Percentiles rank a stretch among this genome's conserved stretches.
Conservation (phyloP, 1,140 invertebrate species). For the Steinernema feltiae region DNA sequence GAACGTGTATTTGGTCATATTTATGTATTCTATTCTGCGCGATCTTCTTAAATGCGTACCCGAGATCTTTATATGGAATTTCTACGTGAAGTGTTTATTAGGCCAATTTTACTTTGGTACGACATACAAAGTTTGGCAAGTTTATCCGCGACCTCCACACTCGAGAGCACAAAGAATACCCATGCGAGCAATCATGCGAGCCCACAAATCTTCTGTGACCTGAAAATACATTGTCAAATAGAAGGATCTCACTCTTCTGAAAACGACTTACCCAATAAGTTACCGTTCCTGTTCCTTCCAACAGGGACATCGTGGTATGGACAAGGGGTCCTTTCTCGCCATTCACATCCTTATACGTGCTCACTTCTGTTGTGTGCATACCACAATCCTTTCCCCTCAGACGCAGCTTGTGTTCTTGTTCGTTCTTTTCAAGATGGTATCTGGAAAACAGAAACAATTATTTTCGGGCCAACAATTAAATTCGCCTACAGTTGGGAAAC, state of each 20-base stretch:
- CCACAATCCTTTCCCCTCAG: background rate
- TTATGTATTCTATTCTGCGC: too few relatives aligned
- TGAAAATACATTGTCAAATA: background rate
- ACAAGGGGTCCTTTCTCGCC: background rate
- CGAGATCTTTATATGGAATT: too few relatives aligned
- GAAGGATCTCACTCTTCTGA: background rate
- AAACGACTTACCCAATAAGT: conserved; percentile 2
- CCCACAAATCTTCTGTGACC: background rate
- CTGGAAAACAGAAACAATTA: background rate
- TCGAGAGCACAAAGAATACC: background rate
- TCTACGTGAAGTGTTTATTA: too few relatives aligned
- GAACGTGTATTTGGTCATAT: too few relatives aligned
- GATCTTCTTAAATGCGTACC: background rate
- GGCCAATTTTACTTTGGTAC: too few relatives aligned
- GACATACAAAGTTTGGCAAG: too few relatives aligned
- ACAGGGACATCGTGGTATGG: background rate
- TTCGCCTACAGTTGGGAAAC: background rate
- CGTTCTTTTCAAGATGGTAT: background rate
- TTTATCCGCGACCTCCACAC: background rate
- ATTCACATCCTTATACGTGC: background rate
- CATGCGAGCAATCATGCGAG: background rate
- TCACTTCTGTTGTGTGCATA: background rate
- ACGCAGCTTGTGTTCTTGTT: background rate
- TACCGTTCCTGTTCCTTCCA: background rate
- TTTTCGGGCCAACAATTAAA: background rate